Evolutionary conservation across 1,140 invertebrate genomes (phyloP).

Genomic region (Nixonia krombeini): DNA sequence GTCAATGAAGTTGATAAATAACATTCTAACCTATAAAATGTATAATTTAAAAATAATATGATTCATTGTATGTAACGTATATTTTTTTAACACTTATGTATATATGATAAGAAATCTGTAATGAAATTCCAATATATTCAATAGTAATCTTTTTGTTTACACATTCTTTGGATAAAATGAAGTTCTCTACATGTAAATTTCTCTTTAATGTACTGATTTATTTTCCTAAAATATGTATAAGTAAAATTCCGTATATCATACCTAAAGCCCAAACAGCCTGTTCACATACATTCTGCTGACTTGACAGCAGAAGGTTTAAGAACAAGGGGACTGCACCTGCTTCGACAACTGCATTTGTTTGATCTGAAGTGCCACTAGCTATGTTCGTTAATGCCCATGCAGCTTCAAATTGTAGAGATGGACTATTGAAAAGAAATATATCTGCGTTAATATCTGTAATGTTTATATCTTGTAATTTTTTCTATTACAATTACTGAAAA

Average conservation of each 20-base stretch:
- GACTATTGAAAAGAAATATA: constrained; percentile 73
- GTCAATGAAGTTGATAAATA: too few species aligned
- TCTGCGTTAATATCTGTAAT: background rate
- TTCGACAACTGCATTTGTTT: constrained; percentile 96
- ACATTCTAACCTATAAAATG: too few species aligned
- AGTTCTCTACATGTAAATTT: too few species aligned
- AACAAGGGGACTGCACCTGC: constrained; percentile 97
- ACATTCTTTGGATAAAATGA: too few species aligned
- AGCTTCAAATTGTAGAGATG: constrained; percentile 97
- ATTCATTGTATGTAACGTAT: too few species aligned
- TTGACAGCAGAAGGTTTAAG: constrained; percentile 89
- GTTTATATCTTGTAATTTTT: background rate
- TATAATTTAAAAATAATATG: too few species aligned
- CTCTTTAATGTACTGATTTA: background rate
- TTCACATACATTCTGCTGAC: constrained; percentile 98
- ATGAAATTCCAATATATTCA: too few species aligned
- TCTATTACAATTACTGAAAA: background rate
- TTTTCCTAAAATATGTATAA: too few species aligned
- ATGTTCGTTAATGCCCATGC: constrained; percentile 99
- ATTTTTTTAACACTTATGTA: too few species aligned
- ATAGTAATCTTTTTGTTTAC: too few species aligned
- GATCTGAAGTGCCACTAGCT: constrained; percentile 95
- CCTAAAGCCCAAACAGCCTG: constrained; percentile 99
- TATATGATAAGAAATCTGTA: too few species aligned
- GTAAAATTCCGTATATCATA: too few species aligned